phyloP scores from a whole-genome alignment of 1,140 invertebrate species.

The Lucilia sericata region DNA sequence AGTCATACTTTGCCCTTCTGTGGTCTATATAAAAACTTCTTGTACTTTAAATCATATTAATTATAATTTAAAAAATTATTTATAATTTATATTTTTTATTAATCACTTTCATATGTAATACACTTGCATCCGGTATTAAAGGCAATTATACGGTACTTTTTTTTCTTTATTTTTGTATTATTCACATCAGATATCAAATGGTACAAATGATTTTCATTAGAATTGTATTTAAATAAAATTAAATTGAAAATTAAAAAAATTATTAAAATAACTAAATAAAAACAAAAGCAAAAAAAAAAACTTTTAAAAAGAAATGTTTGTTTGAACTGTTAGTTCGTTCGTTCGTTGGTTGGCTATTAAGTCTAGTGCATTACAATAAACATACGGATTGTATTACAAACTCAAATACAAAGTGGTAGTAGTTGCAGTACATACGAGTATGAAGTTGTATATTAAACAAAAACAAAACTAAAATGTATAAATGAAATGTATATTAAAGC shows the following conservation, averaged over 20 bases:
- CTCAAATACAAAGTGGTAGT: too few species aligned
- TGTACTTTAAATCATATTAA: too few species aligned
- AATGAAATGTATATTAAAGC: constrained; percentile 36
- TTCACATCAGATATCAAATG: constrained; percentile 14
- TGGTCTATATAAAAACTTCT: too few species aligned
- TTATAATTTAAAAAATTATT: too few species aligned
- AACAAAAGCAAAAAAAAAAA: background rate
- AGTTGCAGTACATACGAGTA: too few species aligned
- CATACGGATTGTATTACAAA: too few species aligned
- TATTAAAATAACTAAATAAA: background rate
- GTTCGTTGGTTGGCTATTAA: too few species aligned
- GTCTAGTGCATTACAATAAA: too few species aligned
- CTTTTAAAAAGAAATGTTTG: background rate
- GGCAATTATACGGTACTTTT: constrained; percentile 2
- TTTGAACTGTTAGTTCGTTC: too few species aligned
- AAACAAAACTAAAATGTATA: too few species aligned
- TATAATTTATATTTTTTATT: too few species aligned
- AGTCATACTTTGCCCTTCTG: background rate
- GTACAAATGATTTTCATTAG: constrained; percentile 16
- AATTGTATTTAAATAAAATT: constrained; percentile 7
- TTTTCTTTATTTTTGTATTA: constrained; percentile 1
- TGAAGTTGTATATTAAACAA: too few species aligned
- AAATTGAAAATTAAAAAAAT: constrained; percentile 7
- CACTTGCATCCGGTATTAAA: background rate
- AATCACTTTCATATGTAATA: background rate